phyloP scores from a whole-genome alignment of 1,140 invertebrate genomes.

The Lepidotrigona ventralis region DNA sequence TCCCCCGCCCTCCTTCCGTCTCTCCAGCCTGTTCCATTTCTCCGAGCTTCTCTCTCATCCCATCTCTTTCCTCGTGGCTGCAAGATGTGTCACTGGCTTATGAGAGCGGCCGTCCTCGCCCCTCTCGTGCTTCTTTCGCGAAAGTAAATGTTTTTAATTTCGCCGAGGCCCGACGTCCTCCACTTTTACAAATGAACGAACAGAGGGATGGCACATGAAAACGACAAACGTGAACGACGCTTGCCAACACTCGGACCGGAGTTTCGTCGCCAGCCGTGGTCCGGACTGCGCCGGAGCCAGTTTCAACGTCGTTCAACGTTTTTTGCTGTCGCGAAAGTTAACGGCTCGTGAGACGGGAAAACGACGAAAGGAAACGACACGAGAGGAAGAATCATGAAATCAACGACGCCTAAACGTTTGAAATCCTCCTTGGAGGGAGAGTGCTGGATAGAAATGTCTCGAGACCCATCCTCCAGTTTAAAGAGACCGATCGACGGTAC shows the following conservation, averaged over 20 bases:
- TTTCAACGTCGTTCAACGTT: constrained; percentile 51
- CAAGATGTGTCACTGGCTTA: constrained; percentile 67
- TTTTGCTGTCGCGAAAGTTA: constrained; percentile 51
- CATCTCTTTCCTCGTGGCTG: constrained; percentile 1
- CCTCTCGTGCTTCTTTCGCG: constrained; percentile 57
- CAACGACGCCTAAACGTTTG: constrained; percentile 22
- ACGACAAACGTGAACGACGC: constrained; percentile 45
- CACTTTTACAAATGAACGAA: constrained; percentile 21
- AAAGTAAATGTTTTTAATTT: constrained; percentile 72
- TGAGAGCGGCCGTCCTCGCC: constrained; percentile 55
- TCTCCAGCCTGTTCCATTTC: constrained; percentile 15
- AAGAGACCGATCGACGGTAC: not conserved
- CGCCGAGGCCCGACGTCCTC: constrained; percentile 37
- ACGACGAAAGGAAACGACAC: not conserved
- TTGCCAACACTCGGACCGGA: constrained; percentile 32
- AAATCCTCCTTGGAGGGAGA: not conserved
- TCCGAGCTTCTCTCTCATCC: constrained; percentile 55
- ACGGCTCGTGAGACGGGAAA: constrained; percentile 40
- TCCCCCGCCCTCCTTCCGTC: not conserved
- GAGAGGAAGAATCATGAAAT: not conserved
- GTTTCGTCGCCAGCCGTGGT: constrained; percentile 30
- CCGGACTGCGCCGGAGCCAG: constrained; percentile 24
- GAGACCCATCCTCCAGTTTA: not conserved
- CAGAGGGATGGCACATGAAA: not conserved
- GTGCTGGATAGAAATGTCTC: constrained; percentile 1